These are phyloP conservation scores for Rhodophaea formosa DNA, from an alignment of 2,888 invertebrate genomes.

Conservation along the genomic window DNA sequence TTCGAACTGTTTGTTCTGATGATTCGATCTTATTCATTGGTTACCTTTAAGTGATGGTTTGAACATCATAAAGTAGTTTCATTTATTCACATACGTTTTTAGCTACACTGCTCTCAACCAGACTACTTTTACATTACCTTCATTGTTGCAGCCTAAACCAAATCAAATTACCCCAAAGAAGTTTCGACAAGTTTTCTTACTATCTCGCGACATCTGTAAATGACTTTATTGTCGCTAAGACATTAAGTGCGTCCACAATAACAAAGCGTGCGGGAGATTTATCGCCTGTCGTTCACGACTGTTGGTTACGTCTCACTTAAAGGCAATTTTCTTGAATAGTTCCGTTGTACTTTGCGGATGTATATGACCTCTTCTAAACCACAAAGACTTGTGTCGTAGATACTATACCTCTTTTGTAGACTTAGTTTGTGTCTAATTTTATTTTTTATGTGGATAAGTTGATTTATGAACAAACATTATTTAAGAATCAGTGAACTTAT, in stretches of 20 bases:
- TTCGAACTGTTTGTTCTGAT: too few relatives aligned
- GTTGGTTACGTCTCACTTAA: slow-evolving; percentile 21
- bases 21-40: too few relatives aligned
- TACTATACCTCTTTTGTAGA: background rate
- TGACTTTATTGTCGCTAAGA: background rate
- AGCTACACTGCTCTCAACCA: too few relatives aligned
- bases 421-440: background rate
- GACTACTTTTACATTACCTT: too few relatives aligned
- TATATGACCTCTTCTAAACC: background rate
- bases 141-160: too few relatives aligned
- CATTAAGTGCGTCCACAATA: slow-evolving; percentile 16
- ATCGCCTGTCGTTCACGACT: slow-evolving; percentile 16
- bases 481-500: too few relatives aligned
- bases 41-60: too few relatives aligned
- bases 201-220: background rate
- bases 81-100: too few relatives aligned
- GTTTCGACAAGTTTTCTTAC: too few relatives aligned
- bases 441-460: background rate
- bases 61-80: too few relatives aligned
- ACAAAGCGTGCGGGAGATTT: slow-evolving; percentile 16
- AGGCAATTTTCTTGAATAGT: slow-evolving; percentile 17
- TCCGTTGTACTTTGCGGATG: slow-evolving; percentile 4
- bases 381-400: background rate
- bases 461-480: too few relatives aligned
- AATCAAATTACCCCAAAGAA: too few relatives aligned